Evolutionary conservation across 2,888 invertebrate species (phyloP).

Genomic region (Macrosoma leucophasiata): DNA sequence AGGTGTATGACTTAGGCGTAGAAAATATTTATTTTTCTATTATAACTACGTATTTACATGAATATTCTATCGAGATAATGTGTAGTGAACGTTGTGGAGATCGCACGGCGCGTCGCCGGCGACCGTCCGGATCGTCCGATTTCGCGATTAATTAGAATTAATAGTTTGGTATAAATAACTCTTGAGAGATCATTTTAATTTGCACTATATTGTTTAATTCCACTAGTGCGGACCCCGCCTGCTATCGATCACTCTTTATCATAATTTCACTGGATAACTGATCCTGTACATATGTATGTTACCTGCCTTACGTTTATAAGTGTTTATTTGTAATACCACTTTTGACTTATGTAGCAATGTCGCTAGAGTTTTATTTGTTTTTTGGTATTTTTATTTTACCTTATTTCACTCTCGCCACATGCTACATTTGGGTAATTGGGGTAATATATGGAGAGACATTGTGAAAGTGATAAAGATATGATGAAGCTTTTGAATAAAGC

Average conservation of each 20-base stretch:
- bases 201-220: conserved; percentile 35
- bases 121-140: conserved; percentile 39
- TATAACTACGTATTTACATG: conserved; percentile 56
- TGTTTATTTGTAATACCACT: conserved; percentile 77
- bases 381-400: conserved; percentile 62
- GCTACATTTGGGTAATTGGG: conserved; percentile 78
- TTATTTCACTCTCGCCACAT: conserved; percentile 67
- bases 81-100: conserved; percentile 73
- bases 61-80: conserved; percentile 74
- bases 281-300: conserved; percentile 73
- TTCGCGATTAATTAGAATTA: conserved; percentile 48
- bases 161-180: conserved; percentile 53
- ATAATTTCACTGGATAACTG: conserved; percentile 69
- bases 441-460: conserved; percentile 82
- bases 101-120: too few relatives aligned
- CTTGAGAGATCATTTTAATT: conserved; percentile 46
- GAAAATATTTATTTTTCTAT: conserved; percentile 76
- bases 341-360: conserved; percentile 77
- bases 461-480: conserved; percentile 77
- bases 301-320: conserved; percentile 73
- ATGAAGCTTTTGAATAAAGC: conserved; percentile 81
- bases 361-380: conserved; percentile 58
- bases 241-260: conserved; percentile 62
- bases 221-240: conserved; percentile 30
- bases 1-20: conserved; percentile 73